These are phyloP conservation scores for Dasysyrphus tricinctus DNA, from an alignment of 2,888 invertebrate genomes.

Conservation along the genomic window DNA sequence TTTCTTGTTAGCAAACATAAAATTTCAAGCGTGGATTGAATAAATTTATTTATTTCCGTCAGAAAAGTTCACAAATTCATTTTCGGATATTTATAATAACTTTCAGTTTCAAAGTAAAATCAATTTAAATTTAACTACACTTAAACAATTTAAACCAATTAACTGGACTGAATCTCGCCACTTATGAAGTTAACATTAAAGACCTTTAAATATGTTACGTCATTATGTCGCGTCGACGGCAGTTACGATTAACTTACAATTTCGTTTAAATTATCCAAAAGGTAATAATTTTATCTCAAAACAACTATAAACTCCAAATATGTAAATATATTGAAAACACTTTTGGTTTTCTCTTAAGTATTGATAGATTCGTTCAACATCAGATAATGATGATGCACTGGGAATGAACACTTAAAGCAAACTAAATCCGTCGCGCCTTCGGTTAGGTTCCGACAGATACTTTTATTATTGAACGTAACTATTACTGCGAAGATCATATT, in stretches of 20 bases:
- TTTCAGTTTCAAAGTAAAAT: neutral
- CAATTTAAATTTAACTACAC: neutral
- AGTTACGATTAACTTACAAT: constrained; percentile 46
- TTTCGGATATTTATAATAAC: neutral
- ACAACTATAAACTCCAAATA: neutral
- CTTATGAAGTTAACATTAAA: constrained; percentile 15
- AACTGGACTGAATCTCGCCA: constrained; percentile 20
- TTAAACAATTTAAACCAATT: constrained; percentile 15
- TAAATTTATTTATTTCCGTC: neutral
- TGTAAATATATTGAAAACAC: constrained; percentile 9
- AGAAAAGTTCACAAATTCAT: neutral
- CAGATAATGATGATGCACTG: constrained; percentile 47
- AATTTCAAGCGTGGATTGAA: neutral
- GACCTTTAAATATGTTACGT: neutral
- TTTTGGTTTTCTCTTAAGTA: neutral
- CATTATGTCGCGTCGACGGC: neutral
- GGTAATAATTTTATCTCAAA: neutral
- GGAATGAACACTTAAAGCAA: constrained; percentile 56
- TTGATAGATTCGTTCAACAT: neutral
- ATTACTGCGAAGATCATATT: constrained; percentile 40
- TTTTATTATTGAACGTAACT: constrained; percentile 50
- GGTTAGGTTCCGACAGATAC: constrained; percentile 47
- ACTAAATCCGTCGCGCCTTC: constrained; percentile 61
- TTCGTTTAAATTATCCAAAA: constrained; percentile 26
- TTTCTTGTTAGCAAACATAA: neutral